Evolutionary conservation across 2,888 invertebrate species (phyloP), one percentile per base, ranked within the genome.

Genomic region (Nephrocerus scutellatus): DNA sequence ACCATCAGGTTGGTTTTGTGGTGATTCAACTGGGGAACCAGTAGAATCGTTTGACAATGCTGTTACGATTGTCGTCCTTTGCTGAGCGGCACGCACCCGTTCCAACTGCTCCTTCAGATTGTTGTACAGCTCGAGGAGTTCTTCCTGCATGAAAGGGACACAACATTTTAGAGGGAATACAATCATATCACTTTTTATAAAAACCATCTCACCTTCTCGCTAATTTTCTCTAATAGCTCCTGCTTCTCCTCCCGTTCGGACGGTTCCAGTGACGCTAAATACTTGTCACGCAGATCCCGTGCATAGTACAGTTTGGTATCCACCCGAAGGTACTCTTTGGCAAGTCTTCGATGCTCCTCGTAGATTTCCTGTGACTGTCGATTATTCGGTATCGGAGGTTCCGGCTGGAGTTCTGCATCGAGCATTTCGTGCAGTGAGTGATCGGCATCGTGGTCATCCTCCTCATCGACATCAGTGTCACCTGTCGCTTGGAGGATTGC

Each of bases 261-360:
- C 3, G 60, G 59, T 49, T 64, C 61, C 59, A 69, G 60, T 43
- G 58, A 54, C 29, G 57, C 77, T 49, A 85, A 75, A 46, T 88
- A 70, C 58, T 84, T 81, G 49, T 82, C 79, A 68, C 82, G 86
- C 54, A 84, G 80, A 59, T 85, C 83, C 46, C 81, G 79, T 41
- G 88, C 73, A 56, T 85, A 80, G 23, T 85, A 84, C 44, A 90
- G 74, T 70, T 91, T 87, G 23, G 88, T 87, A 70, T 89, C 87
- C 52, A 88, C 84, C 68, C 83, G 84, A 41, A 91, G 76, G 70
- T 88, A 91, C 68, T 92, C 87, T 66, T 88, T 81, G 40, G 89
- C 89, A 51, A 91, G 70, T 69, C 86, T 76, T 60, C 85, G 86
- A 63, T 93, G 92, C 56, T 91, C 86, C 50, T 90, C 81, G 62